These are phyloP conservation scores for Aplodontia rufa DNA, from an alignment of 2,113 vertebrate genomes.

Conservation along the genomic window DNA sequence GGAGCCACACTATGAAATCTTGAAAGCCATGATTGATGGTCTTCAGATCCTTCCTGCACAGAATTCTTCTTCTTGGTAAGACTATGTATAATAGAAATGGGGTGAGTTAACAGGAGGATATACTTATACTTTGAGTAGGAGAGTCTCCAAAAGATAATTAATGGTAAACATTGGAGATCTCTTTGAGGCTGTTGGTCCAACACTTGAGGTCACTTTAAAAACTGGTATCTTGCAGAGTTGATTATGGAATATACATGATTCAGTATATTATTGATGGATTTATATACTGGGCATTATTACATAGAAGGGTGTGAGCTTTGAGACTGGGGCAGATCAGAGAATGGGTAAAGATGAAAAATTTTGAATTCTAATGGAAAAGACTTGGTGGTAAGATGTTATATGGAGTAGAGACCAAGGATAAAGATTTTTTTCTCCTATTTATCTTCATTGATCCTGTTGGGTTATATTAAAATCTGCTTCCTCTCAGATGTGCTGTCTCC, in stretches of 20 bases:
- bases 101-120: background rate
- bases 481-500: background rate
- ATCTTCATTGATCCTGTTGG: background rate
- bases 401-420: background rate
- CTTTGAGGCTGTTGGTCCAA: background rate
- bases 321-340: background rate
- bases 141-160: background rate
- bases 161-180: background rate
- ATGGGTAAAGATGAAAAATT: background rate
- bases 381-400: background rate
- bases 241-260: background rate
- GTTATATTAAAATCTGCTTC: background rate
- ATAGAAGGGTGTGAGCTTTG: background rate
- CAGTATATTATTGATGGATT: background rate
- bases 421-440: background rate
- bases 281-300: background rate
- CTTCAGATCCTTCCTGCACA: background rate
- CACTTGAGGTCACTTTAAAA: background rate
- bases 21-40: slow-evolving; percentile 53
- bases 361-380: background rate
- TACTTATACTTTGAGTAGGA: background rate
- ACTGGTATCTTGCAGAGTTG: background rate
- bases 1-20: background rate
- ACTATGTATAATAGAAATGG: background rate
- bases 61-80: slow-evolving; percentile 36